Evolutionary conservation across 1,140 invertebrate genomes (phyloP), one percentile per base, ranked within the genome.

Genomic region (Lepidurus apus): DNA sequence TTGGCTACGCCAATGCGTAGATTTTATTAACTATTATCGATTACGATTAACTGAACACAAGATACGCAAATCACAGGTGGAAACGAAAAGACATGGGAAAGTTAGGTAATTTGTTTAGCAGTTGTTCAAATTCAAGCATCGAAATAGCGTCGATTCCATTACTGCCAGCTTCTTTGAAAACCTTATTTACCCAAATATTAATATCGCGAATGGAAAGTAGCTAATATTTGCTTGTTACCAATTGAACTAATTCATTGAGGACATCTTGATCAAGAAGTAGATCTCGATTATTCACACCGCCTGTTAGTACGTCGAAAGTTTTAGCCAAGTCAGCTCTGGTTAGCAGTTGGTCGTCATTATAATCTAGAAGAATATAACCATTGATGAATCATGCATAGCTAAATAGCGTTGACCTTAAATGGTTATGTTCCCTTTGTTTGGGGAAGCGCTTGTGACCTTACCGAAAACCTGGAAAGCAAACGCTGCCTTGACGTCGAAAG

Each of bases 401-500:
- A 74, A 26, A 10, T 7, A 42, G 44, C 42, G 42, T 75, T 75
- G 13, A 24, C 42, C 42, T 75, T 42, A 11, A 26, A 74, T 75
- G 34, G 42, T 13, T n/a, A 24, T n/a, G 74, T 75, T 7, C 13
- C 34, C 7, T 11, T n/a, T 13, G 34, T 11, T 75, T 13, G 34
- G 34, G 34, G 17, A 24, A 24, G 42, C 34, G 53, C 53, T 65
- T 65, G 53, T 65, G 42, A 77, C 45, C 21, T 77, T 77, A 77
- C 76, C 76, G 43, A 53, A 77, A 53, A 77, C 65, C 65, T 65
- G 45, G 65, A 77, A 77, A 53, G 76, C 76, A 42, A 77, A 77
- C 26, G 76, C 45, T 21, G 76, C 43, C 26, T 65, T 45, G 76
- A 77, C 76, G 76, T 65, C 65, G 44, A 65, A 24, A n/a, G 76